These are phyloP conservation scores for Metacarcinus magister DNA, from an alignment of 2,888 invertebrate genomes.

Conservation along the genomic window DNA sequence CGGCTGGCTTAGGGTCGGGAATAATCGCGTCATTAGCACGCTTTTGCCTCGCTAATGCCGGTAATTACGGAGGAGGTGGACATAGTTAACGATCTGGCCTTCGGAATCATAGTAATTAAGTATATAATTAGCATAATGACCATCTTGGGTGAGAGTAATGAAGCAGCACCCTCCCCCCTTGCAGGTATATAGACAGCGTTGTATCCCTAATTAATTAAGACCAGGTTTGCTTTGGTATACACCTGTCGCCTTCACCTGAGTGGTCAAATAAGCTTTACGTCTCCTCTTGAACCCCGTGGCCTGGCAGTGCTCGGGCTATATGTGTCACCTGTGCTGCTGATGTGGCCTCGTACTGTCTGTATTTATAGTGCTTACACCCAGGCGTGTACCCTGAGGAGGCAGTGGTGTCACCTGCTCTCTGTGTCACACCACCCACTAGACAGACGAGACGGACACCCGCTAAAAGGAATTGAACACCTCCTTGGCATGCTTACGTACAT, in stretches of 20 bases:
- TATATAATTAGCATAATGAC: slow-evolving; percentile 33
- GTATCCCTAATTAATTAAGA: neutral
- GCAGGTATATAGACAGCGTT: neutral
- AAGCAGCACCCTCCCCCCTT: neutral
- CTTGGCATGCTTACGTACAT: neutral
- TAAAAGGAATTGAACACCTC: neutral
- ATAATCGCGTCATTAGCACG: slow-evolving; percentile 15
- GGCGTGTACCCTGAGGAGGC: neutral
- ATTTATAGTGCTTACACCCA: slow-evolving; percentile 10
- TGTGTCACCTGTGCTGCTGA: neutral
- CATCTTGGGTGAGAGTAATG: neutral
- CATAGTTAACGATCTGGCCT: neutral
- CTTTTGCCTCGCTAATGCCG: slow-evolving; percentile 35
- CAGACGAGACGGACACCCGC: neutral
- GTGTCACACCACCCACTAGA: neutral
- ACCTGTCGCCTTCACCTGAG: neutral
- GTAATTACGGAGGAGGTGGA: neutral
- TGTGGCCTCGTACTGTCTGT: neutral
- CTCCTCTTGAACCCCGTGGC: neutral
- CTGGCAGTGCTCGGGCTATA: neutral
- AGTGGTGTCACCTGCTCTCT: neutral
- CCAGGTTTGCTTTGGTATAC: neutral
- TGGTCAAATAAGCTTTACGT: neutral
- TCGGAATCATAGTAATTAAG: neutral
- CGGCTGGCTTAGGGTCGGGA: neutral